These are phyloP conservation scores for Elephantulus edwardii DNA, from an alignment of 2,113 vertebrate species.

Conservation along the genomic window DNA sequence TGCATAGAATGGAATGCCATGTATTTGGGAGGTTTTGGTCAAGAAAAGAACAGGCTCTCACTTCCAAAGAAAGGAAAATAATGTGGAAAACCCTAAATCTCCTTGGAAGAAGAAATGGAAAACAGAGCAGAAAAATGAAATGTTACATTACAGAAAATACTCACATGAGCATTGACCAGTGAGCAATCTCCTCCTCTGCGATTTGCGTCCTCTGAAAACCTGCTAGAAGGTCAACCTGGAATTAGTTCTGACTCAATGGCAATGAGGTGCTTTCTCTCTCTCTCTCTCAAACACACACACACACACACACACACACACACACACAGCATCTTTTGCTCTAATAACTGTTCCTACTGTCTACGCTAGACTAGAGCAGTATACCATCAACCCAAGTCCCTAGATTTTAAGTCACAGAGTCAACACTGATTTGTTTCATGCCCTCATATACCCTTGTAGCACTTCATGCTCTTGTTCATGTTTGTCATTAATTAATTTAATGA, in stretches of 20 bases:
- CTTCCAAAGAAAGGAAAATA: not conserved
- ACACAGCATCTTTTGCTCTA: not conserved
- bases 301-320: too few relatives aligned
- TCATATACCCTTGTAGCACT: too few relatives aligned
- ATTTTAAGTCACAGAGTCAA: not conserved
- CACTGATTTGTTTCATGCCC: not conserved
- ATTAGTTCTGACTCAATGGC: too few relatives aligned
- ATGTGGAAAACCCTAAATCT: not conserved
- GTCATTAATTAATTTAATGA: not conserved
- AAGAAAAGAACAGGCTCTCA: not conserved
- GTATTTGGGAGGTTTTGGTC: not conserved
- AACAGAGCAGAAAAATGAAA: not conserved
- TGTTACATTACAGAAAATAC: not conserved
- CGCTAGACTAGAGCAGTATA: not conserved
- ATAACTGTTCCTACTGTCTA: not conserved
- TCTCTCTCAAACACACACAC: accelerated
- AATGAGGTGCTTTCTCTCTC: too few relatives aligned
- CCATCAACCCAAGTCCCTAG: not conserved
- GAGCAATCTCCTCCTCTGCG: too few relatives aligned
- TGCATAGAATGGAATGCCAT: too few relatives aligned
- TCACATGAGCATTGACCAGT: too few relatives aligned
- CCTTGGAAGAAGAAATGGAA: not conserved
- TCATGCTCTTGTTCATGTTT: not conserved
- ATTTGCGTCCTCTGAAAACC: too few relatives aligned
- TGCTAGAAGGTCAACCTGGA: too few relatives aligned